Base-by-base conservation (phyloP, 2,888 invertebrate species). In the Conomelus anceps region DNA sequence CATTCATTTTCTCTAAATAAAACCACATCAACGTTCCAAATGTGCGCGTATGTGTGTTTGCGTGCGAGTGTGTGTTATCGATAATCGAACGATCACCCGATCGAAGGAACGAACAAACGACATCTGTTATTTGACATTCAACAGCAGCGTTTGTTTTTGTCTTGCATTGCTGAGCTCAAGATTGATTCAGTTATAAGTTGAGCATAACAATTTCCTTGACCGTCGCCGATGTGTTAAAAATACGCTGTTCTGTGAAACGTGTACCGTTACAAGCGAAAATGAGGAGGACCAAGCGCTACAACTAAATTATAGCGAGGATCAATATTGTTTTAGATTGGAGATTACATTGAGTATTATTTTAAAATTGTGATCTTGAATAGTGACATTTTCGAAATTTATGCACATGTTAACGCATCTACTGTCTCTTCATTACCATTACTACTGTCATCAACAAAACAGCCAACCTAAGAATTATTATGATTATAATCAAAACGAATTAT, bases 311-410 rank as follows among this genome's bases (percentile, higher is more conserved):
- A 63, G 63, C 63, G 63, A 63, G 63, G 63, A 63, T 63, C 63
- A 63, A 63, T 63, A 63, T 63, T 63, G 63, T 63, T 63, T n/a
- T 20, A 63, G 63, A 63, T 63, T 63, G 63, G 17, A 13, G 9
- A 34, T n/a, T n/a, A n/a, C n/a, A n/a, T n/a, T 34, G 34, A 34
- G 34, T 22, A 86, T 86, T 26, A 26, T 26, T 86, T 86, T 26
- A 86, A 26, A 26, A 86, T 23, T 86, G 86, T 86, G 86, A 86
- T 86, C 29, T 86, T 86, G 29, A 22, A 86, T 26, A 86, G 29
- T 86, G 86, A 86, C 86, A 22, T 86, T 86, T 24, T 11, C 24
- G 29, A 26, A 23, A 85, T 6, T 23, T 23, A 22, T 86, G 86
- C 86, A 86, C 86, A 63, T 63, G 63, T 63, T 63, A 63, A n/a